A percentile compares a stretch with the other conserved stretches of the same genome.
These are phyloP conservation scores for Eupithecia insigniata DNA, from an alignment of 2,888 invertebrate species.

Conservation along the genomic window DNA sequence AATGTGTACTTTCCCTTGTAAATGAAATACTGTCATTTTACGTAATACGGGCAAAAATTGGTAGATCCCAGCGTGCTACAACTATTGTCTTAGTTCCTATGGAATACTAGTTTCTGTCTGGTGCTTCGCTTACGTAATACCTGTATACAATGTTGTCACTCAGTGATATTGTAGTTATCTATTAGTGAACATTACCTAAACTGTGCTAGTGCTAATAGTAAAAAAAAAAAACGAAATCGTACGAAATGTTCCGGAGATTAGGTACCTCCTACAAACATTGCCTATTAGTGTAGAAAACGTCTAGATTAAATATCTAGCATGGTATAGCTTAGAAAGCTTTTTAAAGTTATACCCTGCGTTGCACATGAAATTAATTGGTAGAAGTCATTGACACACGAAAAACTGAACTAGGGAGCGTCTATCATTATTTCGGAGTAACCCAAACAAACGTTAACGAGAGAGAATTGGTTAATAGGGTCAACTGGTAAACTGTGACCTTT, in stretches of 20 bases:
- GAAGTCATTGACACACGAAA: conserved; percentile 57
- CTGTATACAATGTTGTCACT: background rate
- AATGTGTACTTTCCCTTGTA: background rate
- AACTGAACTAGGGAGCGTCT: conserved; percentile 51
- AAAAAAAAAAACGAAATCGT: too few relatives aligned
- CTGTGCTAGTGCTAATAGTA: too few relatives aligned
- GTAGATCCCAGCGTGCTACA: background rate
- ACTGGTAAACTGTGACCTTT: conserved; percentile 27
- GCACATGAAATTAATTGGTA: background rate
- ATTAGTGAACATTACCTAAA: too few relatives aligned
- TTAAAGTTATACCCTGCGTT: background rate
- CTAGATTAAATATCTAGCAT: background rate
- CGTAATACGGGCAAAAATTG: too few relatives aligned
- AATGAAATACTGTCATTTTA: background rate
- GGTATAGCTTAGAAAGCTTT: background rate
- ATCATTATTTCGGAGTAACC: conserved; percentile 57
- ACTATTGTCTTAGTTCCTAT: background rate
- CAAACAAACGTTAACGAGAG: conserved; percentile 54
- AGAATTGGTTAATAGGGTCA: conserved; percentile 65
- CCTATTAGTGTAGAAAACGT: background rate
- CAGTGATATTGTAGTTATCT: background rate
- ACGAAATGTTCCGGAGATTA: background rate
- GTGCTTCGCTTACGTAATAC: background rate
- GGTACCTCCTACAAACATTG: background rate
- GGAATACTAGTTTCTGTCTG: background rate